phyloP scores from a whole-genome alignment of 2,888 invertebrate species.

The Pimpla rufipes region DNA sequence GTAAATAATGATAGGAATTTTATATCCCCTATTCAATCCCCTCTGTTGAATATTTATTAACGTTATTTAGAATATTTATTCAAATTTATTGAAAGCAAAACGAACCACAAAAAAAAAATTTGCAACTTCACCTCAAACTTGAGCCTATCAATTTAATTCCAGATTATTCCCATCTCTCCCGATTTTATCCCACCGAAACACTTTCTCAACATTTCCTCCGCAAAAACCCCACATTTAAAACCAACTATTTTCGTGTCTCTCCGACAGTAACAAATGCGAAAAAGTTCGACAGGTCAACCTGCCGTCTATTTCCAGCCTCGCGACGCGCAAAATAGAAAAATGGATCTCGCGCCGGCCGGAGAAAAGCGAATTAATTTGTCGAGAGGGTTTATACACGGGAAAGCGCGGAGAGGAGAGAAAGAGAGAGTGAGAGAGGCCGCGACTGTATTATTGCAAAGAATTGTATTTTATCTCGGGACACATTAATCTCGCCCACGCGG shows the following conservation, averaged over 20 bases:
- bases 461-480: slow-evolving; percentile 63
- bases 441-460: slow-evolving; percentile 59
- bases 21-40: no score
- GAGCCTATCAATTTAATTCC: no score
- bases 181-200: no score
- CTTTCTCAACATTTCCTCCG: no score
- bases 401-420: not conserved
- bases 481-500: slow-evolving; percentile 67
- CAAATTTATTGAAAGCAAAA: no score
- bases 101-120: no score
- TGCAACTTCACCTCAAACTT: no score
- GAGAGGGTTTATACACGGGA: not conserved
- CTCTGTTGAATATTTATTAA: no score
- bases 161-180: no score
- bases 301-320: not conserved
- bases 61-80: no score
- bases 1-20: no score
- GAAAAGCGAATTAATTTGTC: slow-evolving; percentile 19
- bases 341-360: not conserved
- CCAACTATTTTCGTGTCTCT: not conserved
- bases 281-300: no score
- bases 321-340: not conserved
- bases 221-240: not conserved
- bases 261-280: not conserved
- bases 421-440: not conserved